Evolutionary conservation across 2,113 vertebrate species (phyloP), one percentile per base, ranked within the genome.

Genomic region (Odobenus rosmarus): DNA sequence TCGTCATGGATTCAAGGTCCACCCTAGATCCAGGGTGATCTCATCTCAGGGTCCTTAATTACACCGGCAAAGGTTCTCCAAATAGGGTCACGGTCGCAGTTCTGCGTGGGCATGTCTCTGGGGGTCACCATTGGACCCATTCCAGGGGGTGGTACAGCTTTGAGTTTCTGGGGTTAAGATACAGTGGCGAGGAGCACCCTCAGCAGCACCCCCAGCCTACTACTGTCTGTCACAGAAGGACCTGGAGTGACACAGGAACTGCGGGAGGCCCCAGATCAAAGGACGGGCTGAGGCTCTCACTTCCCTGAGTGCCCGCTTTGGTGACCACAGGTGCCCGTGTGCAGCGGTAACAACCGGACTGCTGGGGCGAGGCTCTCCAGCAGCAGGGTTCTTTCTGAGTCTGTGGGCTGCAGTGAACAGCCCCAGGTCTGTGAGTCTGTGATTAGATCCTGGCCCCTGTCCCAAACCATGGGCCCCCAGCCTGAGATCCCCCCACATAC

Each of bases 341-440:
- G 69, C 69, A 69, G 67, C n/a, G 67, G 67, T 61, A 42, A 26
- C 2, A 7, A 26, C n/a, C 53, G 5, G n/a, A 28, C 80, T 3
- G 36, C 13, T 0, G 11, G 13, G 11, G 39, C 39, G 13, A 33
- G 6, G 10, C 59, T 23, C 64, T 74, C 53, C 3, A 16, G 36
- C 24, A 42, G 9, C 36, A 42, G 51, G 33, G 7, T 59, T 81
- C 79, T n/a, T 74, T 36, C 67, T 24, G 36, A 31, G 67, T 14
- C 15, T 3, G 1, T 51, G 67, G n/a, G 19, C 49, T 8, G 15
- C 10, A 3, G 3, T 39, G 31, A 0, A 46, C 12, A 0, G n/a
- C 0, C 0, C 8, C 3, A n/a, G 61, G 11, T 72, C 36, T 39
- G 69, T 6, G 62, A 67, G 19, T 1, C 1, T 3, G 72, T n/a